These are phyloP conservation scores for Augochlora pura DNA, from an alignment of 1,140 invertebrate genomes.

Conservation along the genomic window DNA sequence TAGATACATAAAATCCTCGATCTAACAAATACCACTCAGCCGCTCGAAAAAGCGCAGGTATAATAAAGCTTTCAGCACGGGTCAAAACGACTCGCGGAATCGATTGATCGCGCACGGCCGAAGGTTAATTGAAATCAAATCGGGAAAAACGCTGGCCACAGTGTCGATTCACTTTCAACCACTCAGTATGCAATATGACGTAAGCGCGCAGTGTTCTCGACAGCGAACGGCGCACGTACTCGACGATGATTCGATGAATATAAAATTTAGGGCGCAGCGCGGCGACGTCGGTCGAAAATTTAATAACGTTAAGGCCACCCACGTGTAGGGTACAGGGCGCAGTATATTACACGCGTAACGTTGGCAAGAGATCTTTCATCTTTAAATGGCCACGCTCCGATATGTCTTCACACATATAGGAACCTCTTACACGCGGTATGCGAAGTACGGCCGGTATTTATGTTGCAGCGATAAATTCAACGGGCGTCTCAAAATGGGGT, in stretches of 20 bases:
- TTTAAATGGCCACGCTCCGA: constrained; percentile 59
- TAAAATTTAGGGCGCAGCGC: background rate
- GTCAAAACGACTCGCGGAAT: too few species aligned
- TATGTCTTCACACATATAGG: constrained; percentile 54
- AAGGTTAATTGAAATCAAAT: too few species aligned
- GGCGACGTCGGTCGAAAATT: constrained; percentile 5
- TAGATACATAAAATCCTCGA: too few species aligned
- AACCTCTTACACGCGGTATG: constrained; percentile 53
- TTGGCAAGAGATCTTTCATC: constrained; percentile 55
- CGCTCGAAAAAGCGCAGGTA: too few species aligned
- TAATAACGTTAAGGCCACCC: constrained; percentile 11
- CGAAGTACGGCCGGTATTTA: constrained; percentile 60
- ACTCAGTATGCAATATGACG: too few species aligned
- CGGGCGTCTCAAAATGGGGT: constrained; percentile 61
- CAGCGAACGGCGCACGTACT: too few species aligned
- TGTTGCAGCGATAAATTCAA: constrained; percentile 61
- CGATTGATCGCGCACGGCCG: too few species aligned
- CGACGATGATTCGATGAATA: background rate
- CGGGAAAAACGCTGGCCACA: too few species aligned
- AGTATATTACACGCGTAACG: constrained; percentile 43
- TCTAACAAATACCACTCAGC: too few species aligned
- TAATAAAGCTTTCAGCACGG: too few species aligned
- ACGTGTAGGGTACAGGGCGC: background rate
- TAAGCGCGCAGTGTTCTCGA: too few species aligned
- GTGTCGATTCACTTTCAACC: too few species aligned